Evolutionary conservation across 2,888 invertebrate species (phyloP), one percentile per base, ranked within the genome.

Genomic region (Ellobium chinense): DNA sequence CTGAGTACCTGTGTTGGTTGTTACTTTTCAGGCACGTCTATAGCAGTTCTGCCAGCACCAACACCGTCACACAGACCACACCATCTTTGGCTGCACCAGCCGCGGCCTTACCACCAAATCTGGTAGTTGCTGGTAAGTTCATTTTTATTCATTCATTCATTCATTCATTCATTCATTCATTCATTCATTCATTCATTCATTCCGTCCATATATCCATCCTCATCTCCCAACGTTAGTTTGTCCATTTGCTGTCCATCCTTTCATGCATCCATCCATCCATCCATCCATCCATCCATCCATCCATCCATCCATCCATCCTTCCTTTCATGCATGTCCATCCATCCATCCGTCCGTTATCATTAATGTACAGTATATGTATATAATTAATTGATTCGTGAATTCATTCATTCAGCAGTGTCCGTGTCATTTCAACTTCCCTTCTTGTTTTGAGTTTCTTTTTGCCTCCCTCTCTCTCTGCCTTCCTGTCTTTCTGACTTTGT

Each of bases 41-140:
- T 24, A 72, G 36, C 24, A 58, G 36, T 39, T 74, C 63, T 29
- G 37, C 29, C 31, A 46, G 46, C 29, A 66, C 56, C 34, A 66
- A 66, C 66, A 36, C 66, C 31, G 24, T 34, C n/a, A 66, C 76
- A 1, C 27, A 14, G 9, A 29, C 76, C 29, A 36, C 76, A 29
- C 18, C 65, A 18, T 56, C 76, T 3, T 24, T 66, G 36, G 31
- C 66, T 18, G 56, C 66, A 21, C 65, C 75, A 29, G 21, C 75
- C 0, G 68, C 83, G 1, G 81, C 78, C 4, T 83, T 89, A 63
- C 88, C 89, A 12, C 87, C 90, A 2, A 90, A 88, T 79, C 84
- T 90, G 14, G 89, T 90, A n/a, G 89, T 90, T 18, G 89, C 89
- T 34, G 79, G 74, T 74, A 5, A 74, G 62, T 31, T 46, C 18